phyloP scores from a whole-genome alignment of 2,113 vertebrate species.

The Neofelis nebulosa region DNA sequence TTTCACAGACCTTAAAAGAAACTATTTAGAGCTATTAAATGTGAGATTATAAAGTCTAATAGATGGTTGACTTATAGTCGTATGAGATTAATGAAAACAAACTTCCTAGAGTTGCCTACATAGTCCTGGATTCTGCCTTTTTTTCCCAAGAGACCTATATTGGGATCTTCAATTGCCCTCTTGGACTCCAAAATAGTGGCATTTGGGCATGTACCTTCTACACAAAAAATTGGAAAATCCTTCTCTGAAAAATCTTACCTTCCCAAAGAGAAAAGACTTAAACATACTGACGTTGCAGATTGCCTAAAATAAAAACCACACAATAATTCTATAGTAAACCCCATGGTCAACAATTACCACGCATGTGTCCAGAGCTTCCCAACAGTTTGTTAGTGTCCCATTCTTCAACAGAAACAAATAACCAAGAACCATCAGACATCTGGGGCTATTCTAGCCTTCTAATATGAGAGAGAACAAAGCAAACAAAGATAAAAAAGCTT shows the following conservation, averaged over 20 bases:
- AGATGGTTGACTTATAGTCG: background rate
- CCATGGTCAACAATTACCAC: background rate
- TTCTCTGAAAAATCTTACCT: background rate
- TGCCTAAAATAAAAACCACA: background rate
- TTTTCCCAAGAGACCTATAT: background rate
- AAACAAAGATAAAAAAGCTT: background rate
- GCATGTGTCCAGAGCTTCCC: background rate
- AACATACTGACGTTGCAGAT: background rate
- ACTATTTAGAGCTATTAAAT: background rate
- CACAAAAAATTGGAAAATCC: background rate
- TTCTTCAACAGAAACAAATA: background rate
- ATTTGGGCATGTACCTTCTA: background rate
- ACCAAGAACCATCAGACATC: background rate
- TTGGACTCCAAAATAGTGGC: background rate
- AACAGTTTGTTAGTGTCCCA: background rate
- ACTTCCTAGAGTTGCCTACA: background rate
- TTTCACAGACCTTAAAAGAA: background rate
- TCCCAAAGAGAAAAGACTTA: background rate
- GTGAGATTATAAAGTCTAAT: background rate
- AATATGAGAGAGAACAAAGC: background rate
- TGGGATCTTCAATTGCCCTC: background rate
- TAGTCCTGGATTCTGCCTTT: background rate
- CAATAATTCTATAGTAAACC: background rate
- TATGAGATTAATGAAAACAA: background rate
- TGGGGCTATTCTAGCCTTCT: background rate